Conservation (phyloP, 2,113 vertebrate genomes). For the Lathamus discolor region DNA sequence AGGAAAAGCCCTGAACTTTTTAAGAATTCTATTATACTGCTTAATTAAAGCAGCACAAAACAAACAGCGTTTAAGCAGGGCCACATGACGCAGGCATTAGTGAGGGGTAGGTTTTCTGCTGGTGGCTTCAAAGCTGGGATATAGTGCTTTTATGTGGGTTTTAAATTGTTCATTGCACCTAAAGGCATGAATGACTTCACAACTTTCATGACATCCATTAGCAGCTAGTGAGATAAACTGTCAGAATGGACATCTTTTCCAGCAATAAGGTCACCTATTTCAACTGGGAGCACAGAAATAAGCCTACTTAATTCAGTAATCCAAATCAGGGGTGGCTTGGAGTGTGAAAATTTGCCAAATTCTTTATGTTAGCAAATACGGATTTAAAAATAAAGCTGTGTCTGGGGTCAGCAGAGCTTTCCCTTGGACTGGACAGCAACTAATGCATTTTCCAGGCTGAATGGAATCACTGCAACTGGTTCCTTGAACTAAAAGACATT, state of each 20-base stretch:
- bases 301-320: neutral
- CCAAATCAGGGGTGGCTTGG: neutral
- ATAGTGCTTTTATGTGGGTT: neutral
- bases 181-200: neutral
- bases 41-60: neutral
- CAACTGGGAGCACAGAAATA: neutral
- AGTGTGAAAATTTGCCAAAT: neutral
- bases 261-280: neutral
- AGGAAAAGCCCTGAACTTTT: neutral
- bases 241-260: neutral
- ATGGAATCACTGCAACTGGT: neutral
- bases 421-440: neutral
- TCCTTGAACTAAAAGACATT: neutral
- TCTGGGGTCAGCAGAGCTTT: neutral
- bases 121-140: neutral
- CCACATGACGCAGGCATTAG: neutral
- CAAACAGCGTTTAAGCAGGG: neutral
- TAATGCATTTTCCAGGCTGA: neutral
- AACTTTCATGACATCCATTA: neutral
- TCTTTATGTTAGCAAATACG: neutral
- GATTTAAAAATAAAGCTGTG: neutral
- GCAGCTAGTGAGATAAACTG: neutral
- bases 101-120: neutral
- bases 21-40: neutral
- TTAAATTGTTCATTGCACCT: neutral